phyloP scores from a whole-genome alignment of 1,140 invertebrate genomes.

The Probaryconus sp. region DNA sequence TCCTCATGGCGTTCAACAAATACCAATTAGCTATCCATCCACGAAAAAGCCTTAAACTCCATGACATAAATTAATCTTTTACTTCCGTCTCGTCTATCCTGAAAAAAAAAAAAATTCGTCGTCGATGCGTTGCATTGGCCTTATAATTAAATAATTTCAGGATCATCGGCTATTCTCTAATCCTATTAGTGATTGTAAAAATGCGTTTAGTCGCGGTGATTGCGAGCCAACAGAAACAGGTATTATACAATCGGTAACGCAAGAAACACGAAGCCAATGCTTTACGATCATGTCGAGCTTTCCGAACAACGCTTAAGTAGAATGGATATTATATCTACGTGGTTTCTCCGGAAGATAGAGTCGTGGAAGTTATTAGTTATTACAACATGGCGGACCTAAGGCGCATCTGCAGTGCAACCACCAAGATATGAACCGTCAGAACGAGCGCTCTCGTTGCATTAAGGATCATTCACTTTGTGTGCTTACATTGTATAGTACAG shows the following conservation, averaged over 20 bases:
- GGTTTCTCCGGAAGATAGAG: slow-evolving; percentile 53
- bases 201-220: slow-evolving; percentile 3
- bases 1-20: no score
- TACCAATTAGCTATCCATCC: no score
- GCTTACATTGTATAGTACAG: no score
- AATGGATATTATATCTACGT: slow-evolving; percentile 45
- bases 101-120: no score
- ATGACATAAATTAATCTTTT: no score
- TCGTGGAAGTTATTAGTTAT: slow-evolving; percentile 54
- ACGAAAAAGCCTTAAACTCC: no score
- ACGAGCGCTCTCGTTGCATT: slow-evolving; percentile 25
- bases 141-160: slow-evolving; percentile 33
- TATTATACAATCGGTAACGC: slow-evolving; percentile 39
- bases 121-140: no score
- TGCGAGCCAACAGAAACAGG: slow-evolving; percentile 15
- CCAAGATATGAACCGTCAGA: slow-evolving; percentile 42
- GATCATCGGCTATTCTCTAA: slow-evolving; percentile 8
- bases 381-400: slow-evolving; percentile 41
- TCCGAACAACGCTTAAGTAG: slow-evolving; percentile 46
- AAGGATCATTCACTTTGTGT: no score
- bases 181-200: slow-evolving; percentile 11
- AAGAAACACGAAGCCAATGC: slow-evolving; percentile 29
- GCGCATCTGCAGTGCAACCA: slow-evolving; percentile 32
- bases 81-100: no score
- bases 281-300: slow-evolving; percentile 50